These are phyloP conservation scores for Ormyrus pomaceus DNA, from an alignment of 2,888 invertebrate genomes.

Conservation along the genomic window DNA sequence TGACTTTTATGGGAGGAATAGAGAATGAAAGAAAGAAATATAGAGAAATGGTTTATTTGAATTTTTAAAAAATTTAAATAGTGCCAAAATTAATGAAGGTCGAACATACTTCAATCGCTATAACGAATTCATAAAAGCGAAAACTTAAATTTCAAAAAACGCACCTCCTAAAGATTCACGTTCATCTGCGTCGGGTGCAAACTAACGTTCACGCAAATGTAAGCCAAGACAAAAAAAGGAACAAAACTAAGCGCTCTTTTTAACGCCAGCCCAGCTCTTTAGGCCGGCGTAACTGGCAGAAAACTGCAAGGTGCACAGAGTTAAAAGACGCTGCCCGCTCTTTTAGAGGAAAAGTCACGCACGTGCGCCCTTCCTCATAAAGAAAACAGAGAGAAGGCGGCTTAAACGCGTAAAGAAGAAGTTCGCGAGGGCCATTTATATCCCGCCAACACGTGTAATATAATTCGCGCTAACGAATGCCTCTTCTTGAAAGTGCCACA, in stretches of 20 bases:
- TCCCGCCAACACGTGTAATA: constrained; percentile 56
- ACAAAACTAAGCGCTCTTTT: not conserved
- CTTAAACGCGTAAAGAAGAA: constrained; percentile 40
- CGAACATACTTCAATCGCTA: too few relatives aligned
- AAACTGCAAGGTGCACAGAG: constrained; percentile 35
- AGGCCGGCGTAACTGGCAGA: not conserved
- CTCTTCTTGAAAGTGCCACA: constrained; percentile 60
- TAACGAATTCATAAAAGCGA: too few relatives aligned
- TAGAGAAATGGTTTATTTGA: too few relatives aligned
- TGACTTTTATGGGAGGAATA: too few relatives aligned
- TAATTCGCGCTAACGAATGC: constrained; percentile 69
- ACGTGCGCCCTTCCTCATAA: constrained; percentile 14
- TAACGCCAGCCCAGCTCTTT: too few relatives aligned
- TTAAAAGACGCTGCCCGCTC: not conserved
- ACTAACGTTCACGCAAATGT: too few relatives aligned
- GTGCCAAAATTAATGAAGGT: too few relatives aligned
- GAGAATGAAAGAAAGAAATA: too few relatives aligned
- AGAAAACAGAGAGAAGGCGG: not conserved
- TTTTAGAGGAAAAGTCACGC: not conserved
- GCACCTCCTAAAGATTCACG: too few relatives aligned
- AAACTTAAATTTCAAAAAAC: too few relatives aligned
- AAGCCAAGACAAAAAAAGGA: not conserved
- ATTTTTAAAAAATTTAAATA: too few relatives aligned
- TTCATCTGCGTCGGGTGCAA: too few relatives aligned
- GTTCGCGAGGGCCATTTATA: constrained; percentile 63